Percentiles rank a stretch among this genome's conserved stretches.
Evolutionary conservation across 2,113 vertebrate genomes (phyloP).

Genomic region (Artemisiospiza belli): DNA sequence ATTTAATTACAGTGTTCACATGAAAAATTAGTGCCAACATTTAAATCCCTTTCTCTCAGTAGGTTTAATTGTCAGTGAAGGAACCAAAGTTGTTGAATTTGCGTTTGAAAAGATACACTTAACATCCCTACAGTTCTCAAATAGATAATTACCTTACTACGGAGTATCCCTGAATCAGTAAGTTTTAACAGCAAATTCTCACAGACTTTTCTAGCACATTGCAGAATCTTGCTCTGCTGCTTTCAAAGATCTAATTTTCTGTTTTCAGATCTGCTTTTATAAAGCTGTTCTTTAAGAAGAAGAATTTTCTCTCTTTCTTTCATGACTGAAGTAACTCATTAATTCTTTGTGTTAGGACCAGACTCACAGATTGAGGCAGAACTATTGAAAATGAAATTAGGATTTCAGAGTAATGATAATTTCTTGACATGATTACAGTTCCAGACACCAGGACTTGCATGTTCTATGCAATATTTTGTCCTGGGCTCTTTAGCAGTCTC

Average conservation of each 20-base stretch:
- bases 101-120: neutral
- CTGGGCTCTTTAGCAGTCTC: rapidly evolving
- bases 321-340: neutral
- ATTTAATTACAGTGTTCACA: neutral
- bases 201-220: neutral
- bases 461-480: neutral
- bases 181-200: neutral
- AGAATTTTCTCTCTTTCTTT: neutral
- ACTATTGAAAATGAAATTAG: neutral
- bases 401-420: neutral
- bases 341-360: neutral
- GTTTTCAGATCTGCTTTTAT: neutral
- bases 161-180: neutral
- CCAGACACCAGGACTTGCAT: neutral
- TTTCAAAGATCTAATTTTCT: neutral
- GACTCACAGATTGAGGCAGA: neutral
- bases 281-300: neutral
- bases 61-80: neutral
- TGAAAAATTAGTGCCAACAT: neutral
- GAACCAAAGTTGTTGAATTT: neutral
- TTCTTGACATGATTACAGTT: neutral
- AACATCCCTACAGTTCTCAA: neutral
- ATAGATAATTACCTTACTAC: neutral
- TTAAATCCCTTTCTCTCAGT: neutral
- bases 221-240: neutral